phyloP scores from a whole-genome alignment of 2,797 vertebrate species.

The Enteromius thamalakanensis region DNA sequence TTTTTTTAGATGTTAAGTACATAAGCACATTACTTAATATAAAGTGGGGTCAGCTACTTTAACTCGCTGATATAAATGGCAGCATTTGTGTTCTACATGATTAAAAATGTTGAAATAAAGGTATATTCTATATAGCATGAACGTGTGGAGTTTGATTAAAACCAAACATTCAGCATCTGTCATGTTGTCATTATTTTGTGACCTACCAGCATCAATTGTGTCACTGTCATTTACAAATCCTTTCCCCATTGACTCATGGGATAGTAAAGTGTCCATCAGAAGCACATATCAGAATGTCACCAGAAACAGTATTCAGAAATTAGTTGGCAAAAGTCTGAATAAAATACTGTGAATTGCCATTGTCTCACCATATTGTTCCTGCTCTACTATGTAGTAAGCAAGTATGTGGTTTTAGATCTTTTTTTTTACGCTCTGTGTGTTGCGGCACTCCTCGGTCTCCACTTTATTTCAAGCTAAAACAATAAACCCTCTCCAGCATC shows the following conservation, averaged over 20 bases:
- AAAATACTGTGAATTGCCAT: not conserved
- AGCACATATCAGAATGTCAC: not conserved
- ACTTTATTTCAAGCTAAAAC: not conserved
- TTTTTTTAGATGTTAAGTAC: too few relatives aligned
- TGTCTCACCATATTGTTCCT: not conserved
- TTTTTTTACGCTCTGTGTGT: not conserved
- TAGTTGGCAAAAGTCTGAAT: too few relatives aligned
- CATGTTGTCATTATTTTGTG: not conserved
- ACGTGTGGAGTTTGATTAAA: not conserved
- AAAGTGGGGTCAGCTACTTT: not conserved
- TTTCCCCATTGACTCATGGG: not conserved
- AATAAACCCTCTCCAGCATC: slow-evolving; percentile 8
- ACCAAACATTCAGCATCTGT: not conserved
- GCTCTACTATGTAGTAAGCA: not conserved
- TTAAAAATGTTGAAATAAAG: not conserved
- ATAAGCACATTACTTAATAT: too few relatives aligned
- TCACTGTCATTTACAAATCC: not conserved
- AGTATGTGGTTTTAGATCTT: not conserved
- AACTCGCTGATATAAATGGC: not conserved
- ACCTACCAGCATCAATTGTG: not conserved
- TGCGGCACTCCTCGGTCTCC: not conserved
- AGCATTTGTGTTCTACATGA: not conserved
- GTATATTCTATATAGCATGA: not conserved
- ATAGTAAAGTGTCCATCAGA: not conserved
- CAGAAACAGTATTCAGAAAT: not conserved